Evolutionary conservation across 2,797 vertebrate genomes (phyloP).

Genomic region (Erethizon dorsatum): DNA sequence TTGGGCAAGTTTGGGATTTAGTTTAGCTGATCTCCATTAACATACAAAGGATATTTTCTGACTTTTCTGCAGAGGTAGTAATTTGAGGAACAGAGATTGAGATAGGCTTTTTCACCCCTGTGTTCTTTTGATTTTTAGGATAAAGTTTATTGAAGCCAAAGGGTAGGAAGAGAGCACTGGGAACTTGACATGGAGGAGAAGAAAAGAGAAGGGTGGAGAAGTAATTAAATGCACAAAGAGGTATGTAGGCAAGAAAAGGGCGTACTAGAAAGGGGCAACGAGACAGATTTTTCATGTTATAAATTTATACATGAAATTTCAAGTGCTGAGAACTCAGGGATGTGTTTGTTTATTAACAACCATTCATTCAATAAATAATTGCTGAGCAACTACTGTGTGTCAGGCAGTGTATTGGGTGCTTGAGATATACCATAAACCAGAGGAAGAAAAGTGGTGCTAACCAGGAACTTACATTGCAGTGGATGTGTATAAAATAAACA

Average conservation of each 20-base stretch:
- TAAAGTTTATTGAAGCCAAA: neutral
- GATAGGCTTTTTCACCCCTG: neutral
- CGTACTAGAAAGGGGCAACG: neutral
- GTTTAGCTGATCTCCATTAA: neutral
- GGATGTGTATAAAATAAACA: neutral
- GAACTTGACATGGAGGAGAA: neutral
- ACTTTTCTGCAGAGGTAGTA: neutral
- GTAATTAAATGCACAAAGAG: neutral
- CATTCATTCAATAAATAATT: conserved; percentile 5
- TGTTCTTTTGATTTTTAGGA: neutral
- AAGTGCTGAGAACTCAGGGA: neutral
- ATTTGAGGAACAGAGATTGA: conserved; percentile 25
- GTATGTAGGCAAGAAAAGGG: neutral
- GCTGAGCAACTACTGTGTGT: neutral
- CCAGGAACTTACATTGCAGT: neutral
- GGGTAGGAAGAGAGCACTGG: neutral
- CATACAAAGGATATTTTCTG: neutral
- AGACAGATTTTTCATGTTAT: neutral
- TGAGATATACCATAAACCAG: neutral
- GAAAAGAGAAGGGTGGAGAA: neutral
- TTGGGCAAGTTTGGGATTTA: neutral
- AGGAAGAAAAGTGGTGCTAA: neutral
- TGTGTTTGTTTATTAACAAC: neutral
- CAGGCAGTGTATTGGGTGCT: neutral
- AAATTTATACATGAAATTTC: neutral